phyloP scores from a whole-genome alignment of 2,888 invertebrate species.

The Leptinotarsa tumamoca region DNA sequence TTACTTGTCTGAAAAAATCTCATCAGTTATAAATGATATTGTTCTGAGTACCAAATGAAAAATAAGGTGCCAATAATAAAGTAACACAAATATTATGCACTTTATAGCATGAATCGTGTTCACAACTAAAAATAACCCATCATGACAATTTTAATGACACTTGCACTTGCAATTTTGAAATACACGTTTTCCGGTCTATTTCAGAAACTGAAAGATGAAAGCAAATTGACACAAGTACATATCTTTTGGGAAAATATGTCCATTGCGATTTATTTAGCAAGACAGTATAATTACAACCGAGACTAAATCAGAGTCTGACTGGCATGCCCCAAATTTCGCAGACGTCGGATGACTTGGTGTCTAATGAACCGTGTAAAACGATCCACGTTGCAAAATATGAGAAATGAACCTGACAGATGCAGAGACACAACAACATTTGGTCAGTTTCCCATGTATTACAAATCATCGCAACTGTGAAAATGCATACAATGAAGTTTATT shows the following conservation, averaged over 20 bases:
- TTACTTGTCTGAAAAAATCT: too few species aligned
- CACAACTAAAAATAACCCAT: too few species aligned
- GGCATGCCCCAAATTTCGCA: slow-evolving; percentile 13
- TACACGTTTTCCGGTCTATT: not conserved
- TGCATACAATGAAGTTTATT: too few species aligned
- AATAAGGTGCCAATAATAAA: too few species aligned
- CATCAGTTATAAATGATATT: too few species aligned
- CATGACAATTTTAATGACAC: not conserved
- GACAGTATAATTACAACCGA: slow-evolving; percentile 10
- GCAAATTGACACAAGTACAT: not conserved
- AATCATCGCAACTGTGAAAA: too few species aligned
- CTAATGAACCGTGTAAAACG: not conserved
- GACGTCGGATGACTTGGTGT: slow-evolving; percentile 3
- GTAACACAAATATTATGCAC: too few species aligned
- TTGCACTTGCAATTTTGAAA: not conserved
- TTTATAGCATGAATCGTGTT: too few species aligned
- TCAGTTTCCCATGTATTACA: too few species aligned
- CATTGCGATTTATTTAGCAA: slow-evolving; percentile 18
- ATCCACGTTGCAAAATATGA: slow-evolving; percentile 4
- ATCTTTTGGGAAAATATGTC: slow-evolving; percentile 3
- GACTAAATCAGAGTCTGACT: slow-evolving; percentile 11
- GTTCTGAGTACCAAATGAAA: too few species aligned
- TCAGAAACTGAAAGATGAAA: slow-evolving; percentile 1
- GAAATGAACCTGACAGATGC: not conserved
- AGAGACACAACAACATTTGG: too few species aligned